phyloP scores from a whole-genome alignment of 1,140 invertebrate genomes.

The Batillaria attramentaria region DNA sequence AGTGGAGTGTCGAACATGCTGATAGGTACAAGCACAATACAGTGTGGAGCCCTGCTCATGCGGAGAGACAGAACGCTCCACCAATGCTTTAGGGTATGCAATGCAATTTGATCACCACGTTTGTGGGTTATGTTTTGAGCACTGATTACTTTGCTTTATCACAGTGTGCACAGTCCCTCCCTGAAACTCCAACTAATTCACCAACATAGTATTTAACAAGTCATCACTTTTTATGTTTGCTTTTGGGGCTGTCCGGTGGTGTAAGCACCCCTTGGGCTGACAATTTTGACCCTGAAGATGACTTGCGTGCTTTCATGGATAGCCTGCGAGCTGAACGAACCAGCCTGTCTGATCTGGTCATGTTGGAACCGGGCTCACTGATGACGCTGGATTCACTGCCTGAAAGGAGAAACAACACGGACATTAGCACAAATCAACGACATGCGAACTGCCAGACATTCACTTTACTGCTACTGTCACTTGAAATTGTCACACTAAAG shows the following conservation, averaged over 20 bases:
- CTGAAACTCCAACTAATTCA: too few species aligned
- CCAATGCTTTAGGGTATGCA: too few species aligned
- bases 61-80: too few species aligned
- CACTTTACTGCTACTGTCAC: background rate
- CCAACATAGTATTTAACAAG: too few species aligned
- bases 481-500: background rate
- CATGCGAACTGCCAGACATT: background rate
- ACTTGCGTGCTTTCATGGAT: conserved; percentile 37
- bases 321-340: conserved; percentile 29
- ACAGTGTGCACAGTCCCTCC: too few species aligned
- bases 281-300: conserved; percentile 35
- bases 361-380: background rate
- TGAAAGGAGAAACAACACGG: background rate
- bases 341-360: conserved; percentile 16
- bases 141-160: too few species aligned
- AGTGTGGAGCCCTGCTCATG: too few species aligned
- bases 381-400: conserved; percentile 7
- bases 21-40: too few species aligned
- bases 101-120: too few species aligned
- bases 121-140: too few species aligned
- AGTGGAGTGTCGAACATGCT: too few species aligned
- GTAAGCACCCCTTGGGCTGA: background rate
- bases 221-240: conserved; percentile 22
- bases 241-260: conserved; percentile 21
- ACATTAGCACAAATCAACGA: background rate